Evolutionary conservation across 2,797 vertebrate genomes (phyloP).

Genomic region (Gallinago stenura): DNA sequence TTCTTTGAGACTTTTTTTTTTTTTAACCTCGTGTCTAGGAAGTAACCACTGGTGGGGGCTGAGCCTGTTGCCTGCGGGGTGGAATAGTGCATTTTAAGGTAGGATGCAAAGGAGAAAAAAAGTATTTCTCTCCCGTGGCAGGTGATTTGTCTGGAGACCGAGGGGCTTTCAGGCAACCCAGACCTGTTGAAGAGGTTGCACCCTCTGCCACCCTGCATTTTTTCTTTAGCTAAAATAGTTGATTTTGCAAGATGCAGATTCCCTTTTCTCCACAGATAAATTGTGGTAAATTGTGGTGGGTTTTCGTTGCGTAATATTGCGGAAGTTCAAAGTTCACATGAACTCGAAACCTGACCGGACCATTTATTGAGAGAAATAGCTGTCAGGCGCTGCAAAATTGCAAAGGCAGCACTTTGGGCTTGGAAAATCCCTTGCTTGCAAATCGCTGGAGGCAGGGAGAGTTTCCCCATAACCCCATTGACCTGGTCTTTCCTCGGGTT

Average conservation of each 20-base stretch:
- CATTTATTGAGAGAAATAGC: not conserved
- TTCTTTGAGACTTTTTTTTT: not conserved
- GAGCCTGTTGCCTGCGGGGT: not conserved
- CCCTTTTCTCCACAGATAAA: not conserved
- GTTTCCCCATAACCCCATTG: accelerated
- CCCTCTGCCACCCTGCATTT: not conserved
- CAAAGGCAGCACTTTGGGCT: not conserved
- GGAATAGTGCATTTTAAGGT: not conserved
- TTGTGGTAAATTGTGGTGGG: not conserved
- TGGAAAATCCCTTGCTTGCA: not conserved
- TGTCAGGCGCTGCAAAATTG: not conserved
- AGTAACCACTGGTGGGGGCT: not conserved
- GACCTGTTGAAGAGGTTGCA: not conserved
- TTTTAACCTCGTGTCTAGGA: not conserved
- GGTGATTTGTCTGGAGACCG: not conserved
- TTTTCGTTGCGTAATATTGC: not conserved
- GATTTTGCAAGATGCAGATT: not conserved
- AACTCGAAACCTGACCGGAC: not conserved
- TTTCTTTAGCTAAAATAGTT: not conserved
- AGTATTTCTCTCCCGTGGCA: not conserved
- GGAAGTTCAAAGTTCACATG: not conserved
- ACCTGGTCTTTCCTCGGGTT: accelerated
- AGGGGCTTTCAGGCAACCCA: not conserved
- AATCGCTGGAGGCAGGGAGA: not conserved
- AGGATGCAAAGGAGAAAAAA: not conserved